Conservation (phyloP, 2,113 vertebrate genomes). For the Periophthalmus modestus region DNA sequence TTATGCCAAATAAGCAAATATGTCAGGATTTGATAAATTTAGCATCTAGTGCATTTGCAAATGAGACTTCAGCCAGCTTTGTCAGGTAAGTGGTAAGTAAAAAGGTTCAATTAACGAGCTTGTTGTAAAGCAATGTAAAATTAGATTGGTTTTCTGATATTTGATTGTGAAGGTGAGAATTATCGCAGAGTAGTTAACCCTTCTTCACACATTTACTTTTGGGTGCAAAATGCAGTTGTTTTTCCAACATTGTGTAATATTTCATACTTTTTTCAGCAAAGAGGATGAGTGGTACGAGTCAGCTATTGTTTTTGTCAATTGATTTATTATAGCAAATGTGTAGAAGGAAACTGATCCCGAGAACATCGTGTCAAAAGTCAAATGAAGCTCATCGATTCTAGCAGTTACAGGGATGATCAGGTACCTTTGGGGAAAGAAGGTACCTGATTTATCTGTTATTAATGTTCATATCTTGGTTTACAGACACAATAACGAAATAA, state of each 20-base stretch:
- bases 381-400: no score
- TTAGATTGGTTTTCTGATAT: conserved; percentile 11
- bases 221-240: neutral
- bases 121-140: conserved; percentile 8
- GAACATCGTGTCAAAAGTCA: no score
- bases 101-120: conserved; percentile 23
- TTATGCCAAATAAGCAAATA: conserved; percentile 35
- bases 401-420: no score
- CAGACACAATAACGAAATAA: no score
- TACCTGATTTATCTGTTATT: no score
- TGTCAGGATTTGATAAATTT: conserved; percentile 37
- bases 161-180: neutral
- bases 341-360: neutral
- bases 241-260: neutral
- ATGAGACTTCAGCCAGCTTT: conserved; percentile 19
- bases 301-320: neutral
- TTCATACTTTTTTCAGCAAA: neutral
- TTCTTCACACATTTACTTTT: neutral
- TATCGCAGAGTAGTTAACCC: neutral
- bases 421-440: no score
- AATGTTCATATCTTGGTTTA: no score
- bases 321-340: neutral
- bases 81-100: conserved; percentile 21
- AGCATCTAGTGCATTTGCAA: conserved; percentile 28
- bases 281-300: neutral